Evolutionary conservation across 2,797 vertebrate species (phyloP).

Genomic region (Amphiprion clarkii): DNA sequence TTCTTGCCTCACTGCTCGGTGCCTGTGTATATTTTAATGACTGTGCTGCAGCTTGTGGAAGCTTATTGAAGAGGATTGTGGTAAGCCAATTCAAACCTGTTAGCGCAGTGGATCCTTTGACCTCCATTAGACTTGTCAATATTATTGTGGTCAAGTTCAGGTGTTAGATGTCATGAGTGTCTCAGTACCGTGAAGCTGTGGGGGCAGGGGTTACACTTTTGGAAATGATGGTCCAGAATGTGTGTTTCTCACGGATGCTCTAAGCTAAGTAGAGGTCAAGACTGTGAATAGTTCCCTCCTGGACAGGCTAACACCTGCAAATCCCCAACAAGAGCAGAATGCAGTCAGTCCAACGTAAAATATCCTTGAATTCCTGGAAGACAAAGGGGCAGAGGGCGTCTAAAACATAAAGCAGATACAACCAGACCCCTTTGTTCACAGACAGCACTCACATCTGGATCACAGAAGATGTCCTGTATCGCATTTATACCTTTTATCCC

Average conservation of each 20-base stretch:
- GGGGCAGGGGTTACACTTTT: constrained; percentile 39
- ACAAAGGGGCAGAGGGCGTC: not conserved
- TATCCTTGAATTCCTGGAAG: not conserved
- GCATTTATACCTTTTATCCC: no score
- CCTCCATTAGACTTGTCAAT: constrained; percentile 70
- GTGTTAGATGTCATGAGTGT: constrained; percentile 52
- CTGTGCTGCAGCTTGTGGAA: constrained; percentile 51
- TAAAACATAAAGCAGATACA: not conserved
- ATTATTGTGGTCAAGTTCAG: constrained; percentile 68
- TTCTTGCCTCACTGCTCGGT: constrained; percentile 53
- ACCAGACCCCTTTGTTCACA: not conserved
- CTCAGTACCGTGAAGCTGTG: constrained; percentile 36
- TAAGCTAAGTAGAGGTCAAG: constrained; percentile 49
- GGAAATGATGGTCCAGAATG: constrained; percentile 39
- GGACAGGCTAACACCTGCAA: constrained; percentile 16
- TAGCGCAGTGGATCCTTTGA: constrained; percentile 56
- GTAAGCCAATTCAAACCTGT: constrained; percentile 68
- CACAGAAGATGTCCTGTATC: no score
- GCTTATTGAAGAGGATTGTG: constrained; percentile 60
- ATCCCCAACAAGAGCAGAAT: constrained; percentile 12
- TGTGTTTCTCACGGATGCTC: constrained; percentile 44
- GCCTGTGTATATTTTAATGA: constrained; percentile 72
- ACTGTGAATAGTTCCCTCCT: constrained; percentile 1
- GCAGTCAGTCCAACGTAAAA: not conserved
- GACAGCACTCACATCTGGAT: no score